Evolutionary conservation across 2,888 invertebrate genomes (phyloP), one percentile per base, ranked within the genome.

Genomic region (Macropis europaea): DNA sequence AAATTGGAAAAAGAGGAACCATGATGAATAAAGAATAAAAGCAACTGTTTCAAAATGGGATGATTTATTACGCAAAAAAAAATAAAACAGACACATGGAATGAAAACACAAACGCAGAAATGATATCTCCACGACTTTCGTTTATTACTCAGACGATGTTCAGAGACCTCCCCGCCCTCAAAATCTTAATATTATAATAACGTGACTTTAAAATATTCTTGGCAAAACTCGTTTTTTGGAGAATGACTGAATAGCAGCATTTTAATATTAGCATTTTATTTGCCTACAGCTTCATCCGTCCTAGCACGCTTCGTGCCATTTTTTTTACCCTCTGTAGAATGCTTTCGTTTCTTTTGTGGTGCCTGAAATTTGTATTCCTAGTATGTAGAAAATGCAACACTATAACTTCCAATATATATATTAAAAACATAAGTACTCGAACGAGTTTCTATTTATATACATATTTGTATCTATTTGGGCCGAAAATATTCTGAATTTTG

Each of bases 261-360:
- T 56, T 73, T 63, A 67, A 75, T 67, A 75, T 78, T 76, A 78
- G 81, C 78, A 83, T 82, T 86, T 82, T 83, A 89, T 85, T 89
- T 89, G 85, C 89, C 88, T 90, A 89, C 86, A 76, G 87, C 87
- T 85, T 88, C 89, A 74, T 88, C 89, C 87, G 87, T 81, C 86
- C 88, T 88, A 82, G 87, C 83, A 87, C 89, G 88, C 85, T 89
- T 88, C 86, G 88, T 88, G 84, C 90, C 89, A 85, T 90, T 90
- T 89, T 89, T 90, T 89, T 89, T 90, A 87, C 86, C 86, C 79
- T 89, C 89, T 81, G 88, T 82, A 78, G 87, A 82, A 82, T 82
- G 82, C 84, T 90, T 90, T 89, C 89, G 85, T 88, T 90, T 90
- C 89, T 89, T 90, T 86, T 87, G 88, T 72, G 81, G 87, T 79